Evolutionary conservation across 2,113 vertebrate species (phyloP).

Genomic region (Pogona vitticeps): DNA sequence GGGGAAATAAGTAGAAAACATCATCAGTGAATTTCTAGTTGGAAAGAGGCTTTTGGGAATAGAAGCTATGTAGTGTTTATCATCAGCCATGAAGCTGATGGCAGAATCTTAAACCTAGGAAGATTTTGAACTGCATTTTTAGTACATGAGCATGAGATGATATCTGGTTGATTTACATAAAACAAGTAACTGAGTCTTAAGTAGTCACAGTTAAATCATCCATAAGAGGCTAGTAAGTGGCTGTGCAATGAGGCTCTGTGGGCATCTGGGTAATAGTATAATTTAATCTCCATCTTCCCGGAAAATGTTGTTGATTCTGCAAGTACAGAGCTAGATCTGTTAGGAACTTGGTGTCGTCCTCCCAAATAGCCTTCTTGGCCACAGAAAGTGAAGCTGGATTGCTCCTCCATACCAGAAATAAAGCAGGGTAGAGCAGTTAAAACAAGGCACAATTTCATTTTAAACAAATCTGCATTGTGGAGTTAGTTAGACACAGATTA

Average conservation of each 20-base stretch:
- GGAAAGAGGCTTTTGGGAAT: not conserved
- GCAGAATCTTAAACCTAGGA: not conserved
- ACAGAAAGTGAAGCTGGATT: too few species aligned
- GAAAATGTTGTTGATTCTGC: too few species aligned
- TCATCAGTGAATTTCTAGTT: too few species aligned
- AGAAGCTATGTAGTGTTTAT: not conserved
- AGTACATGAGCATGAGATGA: not conserved
- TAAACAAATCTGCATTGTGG: too few species aligned
- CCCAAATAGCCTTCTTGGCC: too few species aligned
- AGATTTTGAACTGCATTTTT: not conserved
- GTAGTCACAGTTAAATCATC: not conserved
- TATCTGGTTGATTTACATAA: not conserved
- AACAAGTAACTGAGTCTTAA: not conserved
- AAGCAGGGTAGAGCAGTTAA: too few species aligned
- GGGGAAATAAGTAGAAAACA: too few species aligned
- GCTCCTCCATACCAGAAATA: too few species aligned
- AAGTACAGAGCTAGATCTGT: too few species aligned
- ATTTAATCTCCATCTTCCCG: not conserved
- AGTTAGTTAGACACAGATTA: too few species aligned
- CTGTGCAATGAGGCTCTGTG: not conserved
- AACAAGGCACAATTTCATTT: too few species aligned
- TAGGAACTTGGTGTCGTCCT: too few species aligned
- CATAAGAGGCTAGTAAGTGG: not conserved
- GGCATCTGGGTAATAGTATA: conserved; percentile 2
- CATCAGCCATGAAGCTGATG: not conserved